These are phyloP conservation scores for Hylaeus volcanicus DNA, from an alignment of 1,140 invertebrate species.

Conservation along the genomic window DNA sequence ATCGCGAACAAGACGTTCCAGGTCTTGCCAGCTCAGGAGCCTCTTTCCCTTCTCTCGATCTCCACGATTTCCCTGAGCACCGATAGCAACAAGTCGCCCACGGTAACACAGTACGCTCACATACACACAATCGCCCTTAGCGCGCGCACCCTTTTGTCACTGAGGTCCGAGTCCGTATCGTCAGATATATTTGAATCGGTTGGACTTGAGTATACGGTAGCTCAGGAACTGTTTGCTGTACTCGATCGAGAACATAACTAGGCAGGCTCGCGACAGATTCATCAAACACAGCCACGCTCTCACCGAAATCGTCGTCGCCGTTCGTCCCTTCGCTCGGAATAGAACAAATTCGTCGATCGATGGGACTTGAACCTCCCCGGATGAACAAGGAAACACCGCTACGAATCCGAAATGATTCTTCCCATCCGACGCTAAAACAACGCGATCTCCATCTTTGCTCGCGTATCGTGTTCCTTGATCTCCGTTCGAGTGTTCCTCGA, in stretches of 20 bases:
- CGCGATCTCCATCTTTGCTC: conserved; percentile 46
- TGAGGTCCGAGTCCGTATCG: conserved; percentile 80
- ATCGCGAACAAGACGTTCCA: conserved; percentile 75
- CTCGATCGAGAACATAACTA: conserved; percentile 80
- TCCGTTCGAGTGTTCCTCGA: neutral
- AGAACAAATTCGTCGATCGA: neutral
- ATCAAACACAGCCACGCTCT: conserved; percentile 27
- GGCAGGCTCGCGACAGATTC: conserved; percentile 57
- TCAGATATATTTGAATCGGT: conserved; percentile 81
- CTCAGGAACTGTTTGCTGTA: conserved; percentile 81
- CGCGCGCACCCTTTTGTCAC: conserved; percentile 58
- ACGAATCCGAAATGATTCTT: neutral
- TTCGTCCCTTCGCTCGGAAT: neutral
- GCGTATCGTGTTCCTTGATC: conserved; percentile 12
- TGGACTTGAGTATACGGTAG: conserved; percentile 80
- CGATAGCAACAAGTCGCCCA: conserved; percentile 49
- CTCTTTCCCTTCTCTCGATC: conserved; percentile 6
- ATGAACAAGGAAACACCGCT: neutral
- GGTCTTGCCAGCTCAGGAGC: conserved; percentile 64
- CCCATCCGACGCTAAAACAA: conserved; percentile 46
- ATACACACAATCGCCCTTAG: conserved; percentile 46
- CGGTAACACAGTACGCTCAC: conserved; percentile 41
- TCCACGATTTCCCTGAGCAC: conserved; percentile 50
- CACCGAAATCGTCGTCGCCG: neutral
- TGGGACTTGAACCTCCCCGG: neutral